Evolutionary conservation across 2,888 invertebrate genomes (phyloP).

Genomic region (Agonum fuliginosum): DNA sequence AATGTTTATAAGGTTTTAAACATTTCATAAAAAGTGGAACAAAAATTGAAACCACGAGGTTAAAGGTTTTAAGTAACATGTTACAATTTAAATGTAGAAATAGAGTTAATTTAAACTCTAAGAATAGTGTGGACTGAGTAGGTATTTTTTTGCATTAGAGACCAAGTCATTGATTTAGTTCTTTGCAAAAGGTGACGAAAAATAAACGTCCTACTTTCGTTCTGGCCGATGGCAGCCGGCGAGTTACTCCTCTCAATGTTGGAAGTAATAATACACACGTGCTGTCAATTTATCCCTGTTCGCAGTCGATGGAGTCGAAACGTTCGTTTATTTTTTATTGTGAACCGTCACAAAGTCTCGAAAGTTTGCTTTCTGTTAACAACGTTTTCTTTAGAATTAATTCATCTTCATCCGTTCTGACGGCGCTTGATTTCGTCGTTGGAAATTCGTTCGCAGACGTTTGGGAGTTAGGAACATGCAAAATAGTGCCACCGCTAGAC

Average conservation of each 20-base stretch:
- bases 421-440: conserved; percentile 17
- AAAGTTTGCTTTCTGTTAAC: conserved; percentile 46
- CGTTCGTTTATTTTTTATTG: conserved; percentile 47
- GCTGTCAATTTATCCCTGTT: conserved; percentile 52
- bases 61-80: too few species aligned
- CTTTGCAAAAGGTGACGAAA: background rate
- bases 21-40: too few species aligned
- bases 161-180: too few species aligned
- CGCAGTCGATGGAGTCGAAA: conserved; percentile 42
- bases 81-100: too few species aligned
- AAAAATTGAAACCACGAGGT: too few species aligned
- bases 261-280: conserved; percentile 52
- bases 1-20: too few species aligned
- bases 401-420: conserved; percentile 45
- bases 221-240: background rate
- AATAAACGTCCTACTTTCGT: background rate
- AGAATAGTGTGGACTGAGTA: too few species aligned
- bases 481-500: conserved; percentile 36
- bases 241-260: conserved; percentile 21
- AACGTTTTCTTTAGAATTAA: conserved; percentile 46
- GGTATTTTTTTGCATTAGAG: too few species aligned
- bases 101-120: too few species aligned
- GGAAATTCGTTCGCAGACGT: conserved; percentile 16
- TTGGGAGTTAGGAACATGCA: conserved; percentile 34
- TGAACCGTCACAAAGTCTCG: conserved; percentile 24